Percentiles rank a stretch among this genome's conserved stretches.
Evolutionary conservation across 2,113 vertebrate species (phyloP).

Genomic region (Gymnocephalus cernua): DNA sequence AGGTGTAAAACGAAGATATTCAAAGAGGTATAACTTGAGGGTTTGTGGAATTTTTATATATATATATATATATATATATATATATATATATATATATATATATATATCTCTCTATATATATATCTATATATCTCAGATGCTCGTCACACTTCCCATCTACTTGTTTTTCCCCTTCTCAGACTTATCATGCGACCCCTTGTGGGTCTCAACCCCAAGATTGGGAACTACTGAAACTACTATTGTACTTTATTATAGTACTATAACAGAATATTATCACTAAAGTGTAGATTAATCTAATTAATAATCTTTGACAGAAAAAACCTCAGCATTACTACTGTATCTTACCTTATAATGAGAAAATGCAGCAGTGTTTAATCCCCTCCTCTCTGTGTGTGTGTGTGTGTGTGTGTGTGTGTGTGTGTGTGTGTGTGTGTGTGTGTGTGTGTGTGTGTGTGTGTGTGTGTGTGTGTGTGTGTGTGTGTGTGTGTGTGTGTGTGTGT

Average conservation of each 20-base stretch:
- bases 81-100: too few species aligned
- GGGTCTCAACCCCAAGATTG: too few species aligned
- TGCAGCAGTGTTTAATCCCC: constrained; percentile 12
- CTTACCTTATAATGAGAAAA: constrained; percentile 1
- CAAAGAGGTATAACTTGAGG: constrained; percentile 32
- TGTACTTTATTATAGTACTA: too few species aligned
- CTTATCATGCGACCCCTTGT: too few species aligned
- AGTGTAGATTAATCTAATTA: neutral
- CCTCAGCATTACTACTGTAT: neutral
- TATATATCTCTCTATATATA: too few species aligned
- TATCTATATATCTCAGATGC: too few species aligned
- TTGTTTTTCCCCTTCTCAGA: too few species aligned
- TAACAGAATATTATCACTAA: neutral
- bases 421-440: constrained; percentile 12
- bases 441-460: constrained; percentile 33
- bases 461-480: constrained; percentile 15
- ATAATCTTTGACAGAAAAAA: neutral
- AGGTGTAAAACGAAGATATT: constrained; percentile 16
- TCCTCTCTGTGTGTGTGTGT: constrained; percentile 8
- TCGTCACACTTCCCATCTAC: neutral
- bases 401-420: constrained; percentile 4
- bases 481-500: neutral
- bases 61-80: too few species aligned
- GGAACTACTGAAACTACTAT: too few species aligned
- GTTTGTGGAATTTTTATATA: too few species aligned